Conservation (phyloP, 92 coral and sea anemone species). For the Isaurus tuberculatus region DNA sequence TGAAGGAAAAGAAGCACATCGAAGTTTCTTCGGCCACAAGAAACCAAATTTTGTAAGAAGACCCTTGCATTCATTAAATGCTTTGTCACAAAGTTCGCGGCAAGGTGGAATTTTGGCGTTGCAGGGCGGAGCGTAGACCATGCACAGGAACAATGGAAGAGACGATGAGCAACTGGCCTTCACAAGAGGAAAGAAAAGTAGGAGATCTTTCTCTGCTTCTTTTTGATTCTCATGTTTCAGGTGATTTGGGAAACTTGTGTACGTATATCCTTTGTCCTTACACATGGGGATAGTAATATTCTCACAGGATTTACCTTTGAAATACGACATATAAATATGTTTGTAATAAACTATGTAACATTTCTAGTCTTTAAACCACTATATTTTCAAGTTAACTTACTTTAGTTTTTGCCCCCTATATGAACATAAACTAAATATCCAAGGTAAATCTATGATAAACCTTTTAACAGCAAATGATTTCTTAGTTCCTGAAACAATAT, state of each 20-base stretch:
- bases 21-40: conserved; percentile 57
- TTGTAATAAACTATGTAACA: no score
- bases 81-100: conserved; percentile 57
- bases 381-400: no score
- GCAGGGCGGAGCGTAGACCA: conserved; percentile 57
- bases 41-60: conserved; percentile 11
- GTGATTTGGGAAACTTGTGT: conserved; percentile 55
- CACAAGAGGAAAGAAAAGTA: conserved; percentile 1
- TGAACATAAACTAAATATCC: no score
- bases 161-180: conserved; percentile 45
- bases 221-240: conserved; percentile 43
- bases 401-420: no score
- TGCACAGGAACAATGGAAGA: conserved; percentile 57
- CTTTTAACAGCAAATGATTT: no score
- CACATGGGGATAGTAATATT: conserved; percentile 45
- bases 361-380: no score
- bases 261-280: conserved; percentile 13
- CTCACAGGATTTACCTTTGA: conserved; percentile 35
- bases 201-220: conserved; percentile 12
- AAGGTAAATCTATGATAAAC: no score
- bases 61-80: conserved; percentile 27
- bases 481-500: no score
- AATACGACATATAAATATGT: neutral
- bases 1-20: conserved; percentile 52
- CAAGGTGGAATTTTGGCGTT: conserved; percentile 49